Evolutionary conservation across 2,888 invertebrate genomes (phyloP).

Genomic region (Noctua pronuba): DNA sequence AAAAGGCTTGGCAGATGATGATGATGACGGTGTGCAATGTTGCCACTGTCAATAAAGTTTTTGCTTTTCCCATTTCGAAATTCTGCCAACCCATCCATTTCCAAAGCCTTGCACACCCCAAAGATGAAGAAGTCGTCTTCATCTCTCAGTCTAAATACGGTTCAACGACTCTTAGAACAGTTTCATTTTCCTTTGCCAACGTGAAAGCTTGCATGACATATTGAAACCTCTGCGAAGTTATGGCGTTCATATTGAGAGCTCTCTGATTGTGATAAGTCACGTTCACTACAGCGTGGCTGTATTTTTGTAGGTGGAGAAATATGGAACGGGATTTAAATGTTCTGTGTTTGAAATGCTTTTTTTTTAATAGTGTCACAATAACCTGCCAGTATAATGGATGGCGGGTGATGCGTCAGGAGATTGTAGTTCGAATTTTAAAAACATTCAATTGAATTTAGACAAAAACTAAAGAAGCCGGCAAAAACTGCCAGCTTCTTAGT

Average conservation of each 20-base stretch:
- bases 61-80: not conserved
- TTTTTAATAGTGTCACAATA: not conserved
- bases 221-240: slow-evolving; percentile 48
- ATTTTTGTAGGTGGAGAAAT: not conserved
- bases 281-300: slow-evolving; percentile 28
- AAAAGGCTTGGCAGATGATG: not conserved
- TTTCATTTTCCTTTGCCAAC: slow-evolving; percentile 41
- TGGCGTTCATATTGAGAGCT: slow-evolving; percentile 42
- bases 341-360: not conserved
- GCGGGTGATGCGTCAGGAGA: not conserved
- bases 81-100: not conserved
- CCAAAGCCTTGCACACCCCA: not conserved
- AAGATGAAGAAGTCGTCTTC: not conserved
- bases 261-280: slow-evolving; percentile 65
- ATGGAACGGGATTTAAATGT: not conserved
- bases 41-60: not conserved
- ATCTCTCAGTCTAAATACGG: slow-evolving; percentile 18
- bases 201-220: slow-evolving; percentile 54
- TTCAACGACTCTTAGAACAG: slow-evolving; percentile 40
- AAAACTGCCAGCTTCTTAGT: not conserved
- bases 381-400: not conserved
- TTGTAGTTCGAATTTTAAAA: not conserved
- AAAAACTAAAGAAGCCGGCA: not conserved
- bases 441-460: not conserved
- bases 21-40: not conserved